phyloP scores from a whole-genome alignment of 1,140 invertebrate genomes.

The Anastatus disparis region DNA sequence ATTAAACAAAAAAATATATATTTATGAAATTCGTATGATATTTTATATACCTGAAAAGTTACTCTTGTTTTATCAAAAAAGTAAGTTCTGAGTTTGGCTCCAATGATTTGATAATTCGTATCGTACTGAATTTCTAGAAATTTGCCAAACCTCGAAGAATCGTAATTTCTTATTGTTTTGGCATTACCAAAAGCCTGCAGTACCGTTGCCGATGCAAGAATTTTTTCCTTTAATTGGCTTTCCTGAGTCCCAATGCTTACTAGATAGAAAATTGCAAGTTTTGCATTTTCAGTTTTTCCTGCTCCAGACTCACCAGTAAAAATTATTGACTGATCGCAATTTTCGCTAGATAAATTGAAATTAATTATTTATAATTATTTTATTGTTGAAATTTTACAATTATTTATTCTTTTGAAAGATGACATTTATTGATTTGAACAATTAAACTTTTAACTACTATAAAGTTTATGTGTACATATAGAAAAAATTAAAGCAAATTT shows the following conservation, averaged over 20 bases:
- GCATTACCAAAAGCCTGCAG: constrained; percentile 99
- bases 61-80: constrained; percentile 96
- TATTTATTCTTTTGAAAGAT: background rate
- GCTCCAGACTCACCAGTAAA: constrained; percentile 96
- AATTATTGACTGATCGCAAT: constrained; percentile 95
- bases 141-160: constrained; percentile 95
- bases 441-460: background rate
- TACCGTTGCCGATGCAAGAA: constrained; percentile 96
- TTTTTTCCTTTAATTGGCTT: constrained; percentile 95
- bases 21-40: too few species aligned
- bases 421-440: too few species aligned
- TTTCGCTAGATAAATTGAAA: constrained; percentile 72
- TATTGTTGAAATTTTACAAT: background rate
- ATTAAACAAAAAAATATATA: too few species aligned
- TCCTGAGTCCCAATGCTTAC: constrained; percentile 93
- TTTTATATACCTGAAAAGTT: constrained; percentile 83
- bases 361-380: background rate
- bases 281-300: constrained; percentile 98
- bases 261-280: constrained; percentile 98
- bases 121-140: constrained; percentile 97
- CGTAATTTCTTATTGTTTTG: constrained; percentile 97
- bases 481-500: too few species aligned
- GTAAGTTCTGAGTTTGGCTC: constrained; percentile 97
- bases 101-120: constrained; percentile 83
- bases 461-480: background rate